Base-by-base conservation (phyloP, 2,113 vertebrate genomes). In the Crocuta crocuta region DNA sequence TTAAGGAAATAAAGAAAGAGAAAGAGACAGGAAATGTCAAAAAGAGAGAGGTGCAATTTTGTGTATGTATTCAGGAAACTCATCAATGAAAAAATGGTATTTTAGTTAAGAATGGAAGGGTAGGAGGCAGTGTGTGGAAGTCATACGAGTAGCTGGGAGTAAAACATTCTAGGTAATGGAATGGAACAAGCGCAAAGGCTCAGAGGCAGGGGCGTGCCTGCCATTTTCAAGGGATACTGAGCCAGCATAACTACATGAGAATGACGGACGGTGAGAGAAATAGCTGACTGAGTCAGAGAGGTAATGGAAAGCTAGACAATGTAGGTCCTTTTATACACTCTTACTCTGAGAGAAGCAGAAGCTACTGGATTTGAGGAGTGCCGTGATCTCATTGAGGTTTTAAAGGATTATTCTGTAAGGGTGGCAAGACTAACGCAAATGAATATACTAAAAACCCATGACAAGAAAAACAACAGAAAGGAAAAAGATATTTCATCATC, bases 1-100 rank as follows among this genome's bases (percentile, higher is more conserved):
- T 94, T 43, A 91, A 71, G 74, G 91, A 96, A 90, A 74, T 43
- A 73, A 73, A 94, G 24, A 79, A 85, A 81, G 24, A 73, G 43
- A 83, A 28, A 79, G 6, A 89, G 35, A 85, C 17, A 89, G 13
- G 35, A 83, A 63, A 10, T 85, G 15, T 74, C 1, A 1, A 95
- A 33, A 43, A 96, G 45, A 91, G 7, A 17, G 50, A 94, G 16
- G 4, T 84, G 0, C 7, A 65, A 74, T 82, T 83, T 96, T 91
- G 35, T 4, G 63, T 66, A 73, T 10, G 24, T 68, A 12, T 74
- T 92, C 26, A 84, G 71, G 28, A 88, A 66, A 90, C 81, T 5
- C 65, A 2, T 55, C 11, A 95, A 55, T 58, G 31, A 87, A 31
- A 63, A 76, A 55, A 94, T 74, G 61, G 33, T 31, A n/a, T 17